Evolutionary conservation across 2,113 vertebrate genomes (phyloP), one percentile per base, ranked within the genome.

Genomic region (Pseudopipra pipra): DNA sequence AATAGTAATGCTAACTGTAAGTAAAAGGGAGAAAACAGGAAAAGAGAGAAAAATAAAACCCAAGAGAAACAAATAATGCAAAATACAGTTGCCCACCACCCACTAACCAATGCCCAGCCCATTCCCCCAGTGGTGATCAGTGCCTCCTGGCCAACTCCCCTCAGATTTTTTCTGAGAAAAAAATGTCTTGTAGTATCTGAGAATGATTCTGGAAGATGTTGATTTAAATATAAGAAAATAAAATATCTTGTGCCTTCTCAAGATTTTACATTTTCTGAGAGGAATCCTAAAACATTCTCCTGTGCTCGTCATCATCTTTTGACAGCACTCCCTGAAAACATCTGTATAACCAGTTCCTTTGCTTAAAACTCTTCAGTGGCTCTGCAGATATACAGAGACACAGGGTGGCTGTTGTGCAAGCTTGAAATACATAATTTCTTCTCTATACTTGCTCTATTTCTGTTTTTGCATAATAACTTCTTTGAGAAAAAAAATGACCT

Each of bases 301-400:
- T 58, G 3, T 74, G 2, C 5, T 65, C 5, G 28, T 83, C 1
- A 1, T n/a, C 35, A 55, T 44, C 22, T 85, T 80, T 79, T 37
- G 5, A 20, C 2, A 2, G 1, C 21, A 46, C 1, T 68, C 20
- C 8, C 17, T 72, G 44, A 55, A 85, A 74, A 44, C 9, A 71
- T 27, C 27, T 71, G 8, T 28, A 9, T 39, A 56, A 49, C 0
- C 1, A 58, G 3, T 11, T 1, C 1, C 5, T 25, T 73, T 73
- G n/a, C 11, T 74, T 43, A 46, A 62, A 93, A 35, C 2, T 31
- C 22, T 47, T 92, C 18, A 47, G 0, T 28, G 12, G 8, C 3
- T 71, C 37, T 85, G 25, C 23, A 81, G 35, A 35, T 17, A 5
- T 39, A 62, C 4, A 28, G 17, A 70, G 25, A 70, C 3, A 52